Evolutionary conservation across 1,140 invertebrate genomes (phyloP), one percentile per base, ranked within the genome.

Genomic region (Elymnias hypermnestra): DNA sequence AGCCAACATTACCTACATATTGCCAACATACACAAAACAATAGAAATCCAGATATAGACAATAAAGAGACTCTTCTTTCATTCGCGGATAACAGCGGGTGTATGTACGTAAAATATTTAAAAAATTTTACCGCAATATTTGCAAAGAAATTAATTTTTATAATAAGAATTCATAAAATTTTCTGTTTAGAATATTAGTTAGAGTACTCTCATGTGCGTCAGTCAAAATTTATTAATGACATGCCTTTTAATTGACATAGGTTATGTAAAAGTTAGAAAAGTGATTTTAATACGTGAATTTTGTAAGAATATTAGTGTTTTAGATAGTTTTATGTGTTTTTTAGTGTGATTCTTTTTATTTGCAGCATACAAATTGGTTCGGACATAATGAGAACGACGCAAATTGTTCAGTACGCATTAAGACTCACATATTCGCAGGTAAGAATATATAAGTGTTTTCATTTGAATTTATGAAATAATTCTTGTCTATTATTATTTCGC

Each of bases 401-500:
- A 77, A 72, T 75, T 62, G 67, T 65, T 51, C 67, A 75, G 63
- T 84, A 84, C 60, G 81, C 81, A 36, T 57, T 84, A 33, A 73
- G 77, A 72, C 81, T 84, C 65, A 84, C 81, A 60, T 84, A 84
- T 81, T 82, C 77, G 63, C 81, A 84, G 69, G 81, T 84, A 78
- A 64, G 71, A 57, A 38, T 9, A 9, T 53, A 49, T 19, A n/a
- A n/a, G n/a, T 25, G 23, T 45, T 52, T 53, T 43, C 26, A 28
- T n/a, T 3, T 12, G n/a, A 12, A n/a, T n/a, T n/a, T n/a, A n/a
- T n/a, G n/a, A n/a, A n/a, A n/a, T n/a, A n/a, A n/a, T n/a, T n/a
- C n/a, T n/a, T n/a, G n/a, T n/a, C n/a, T n/a, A n/a, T n/a, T n/a
- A n/a, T n/a, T n/a, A n/a, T n/a, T n/a, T n/a, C n/a, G n/a, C n/a